phyloP scores from a whole-genome alignment of 2,888 invertebrate genomes.

The Drosophila macrospina region DNA sequence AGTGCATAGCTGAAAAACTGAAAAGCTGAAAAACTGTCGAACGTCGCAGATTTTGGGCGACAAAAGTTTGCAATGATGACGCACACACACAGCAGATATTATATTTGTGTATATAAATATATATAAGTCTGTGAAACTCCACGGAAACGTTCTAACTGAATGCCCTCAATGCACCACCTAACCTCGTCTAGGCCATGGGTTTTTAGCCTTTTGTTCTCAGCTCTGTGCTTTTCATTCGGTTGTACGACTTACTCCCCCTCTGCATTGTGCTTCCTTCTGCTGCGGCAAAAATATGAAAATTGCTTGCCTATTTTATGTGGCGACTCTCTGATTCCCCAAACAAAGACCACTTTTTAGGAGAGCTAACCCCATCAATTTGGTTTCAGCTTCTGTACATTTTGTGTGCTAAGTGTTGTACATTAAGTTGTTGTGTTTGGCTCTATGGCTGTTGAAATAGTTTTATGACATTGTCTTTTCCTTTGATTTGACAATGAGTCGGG shows the following conservation, averaged over 20 bases:
- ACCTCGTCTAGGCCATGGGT: conserved; percentile 44
- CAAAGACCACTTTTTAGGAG: conserved; percentile 23
- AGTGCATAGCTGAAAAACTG: conserved; percentile 21
- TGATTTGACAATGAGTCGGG: conserved; percentile 40
- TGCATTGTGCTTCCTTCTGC: conserved; percentile 40
- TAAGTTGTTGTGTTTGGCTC: conserved; percentile 47
- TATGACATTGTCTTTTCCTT: conserved; percentile 52
- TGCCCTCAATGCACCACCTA: conserved; percentile 33
- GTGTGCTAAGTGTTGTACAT: conserved; percentile 53
- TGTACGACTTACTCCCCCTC: conserved; percentile 2
- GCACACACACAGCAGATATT: background rate
- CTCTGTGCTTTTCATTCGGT: conserved; percentile 3
- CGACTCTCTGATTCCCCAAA: conserved; percentile 12
- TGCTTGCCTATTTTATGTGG: conserved; percentile 44
- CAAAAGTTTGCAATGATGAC: conserved; percentile 51
- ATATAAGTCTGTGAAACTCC: conserved; percentile 1
- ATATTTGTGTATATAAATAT: background rate
- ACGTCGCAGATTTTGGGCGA: conserved; percentile 38
- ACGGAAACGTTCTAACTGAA: conserved; percentile 6
- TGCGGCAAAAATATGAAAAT: conserved; percentile 72
- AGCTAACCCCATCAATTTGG: conserved; percentile 46
- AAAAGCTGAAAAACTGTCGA: conserved; percentile 48
- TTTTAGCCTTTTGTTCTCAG: conserved; percentile 36
- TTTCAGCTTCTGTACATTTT: conserved; percentile 40
- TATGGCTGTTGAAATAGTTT: conserved; percentile 61